Percentiles rank a stretch among this genome's conserved stretches.
Evolutionary conservation across 2,797 vertebrate species (phyloP).

Genomic region (Rhinichthys osculus): DNA sequence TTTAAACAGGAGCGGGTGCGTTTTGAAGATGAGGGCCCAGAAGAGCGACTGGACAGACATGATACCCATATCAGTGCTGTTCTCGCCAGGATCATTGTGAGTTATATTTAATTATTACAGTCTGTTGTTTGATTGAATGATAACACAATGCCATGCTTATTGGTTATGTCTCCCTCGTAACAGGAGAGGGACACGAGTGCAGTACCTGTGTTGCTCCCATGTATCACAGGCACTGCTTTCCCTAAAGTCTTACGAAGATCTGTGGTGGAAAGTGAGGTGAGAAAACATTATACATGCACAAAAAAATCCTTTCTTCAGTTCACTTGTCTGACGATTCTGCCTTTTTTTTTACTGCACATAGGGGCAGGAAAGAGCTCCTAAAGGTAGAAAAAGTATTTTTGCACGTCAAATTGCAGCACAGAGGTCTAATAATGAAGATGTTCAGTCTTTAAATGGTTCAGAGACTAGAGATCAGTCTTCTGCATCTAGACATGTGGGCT

Average conservation of each 20-base stretch:
- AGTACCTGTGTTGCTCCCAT: conserved; percentile 81
- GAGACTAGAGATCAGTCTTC: conserved; percentile 36
- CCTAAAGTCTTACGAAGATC: conserved; percentile 89
- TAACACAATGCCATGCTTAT: background rate
- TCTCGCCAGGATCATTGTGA: conserved; percentile 91
- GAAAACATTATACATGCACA: background rate
- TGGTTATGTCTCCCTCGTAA: conserved; percentile 25
- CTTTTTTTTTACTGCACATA: conserved; percentile 38
- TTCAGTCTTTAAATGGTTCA: conserved; percentile 37
- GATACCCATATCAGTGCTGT: conserved; percentile 93
- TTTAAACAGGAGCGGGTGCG: conserved; percentile 78
- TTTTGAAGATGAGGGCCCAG: conserved; percentile 86
- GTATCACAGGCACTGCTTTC: conserved; percentile 85
- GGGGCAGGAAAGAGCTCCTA: conserved; percentile 57
- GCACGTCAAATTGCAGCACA: conserved; percentile 91
- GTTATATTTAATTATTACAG: conserved; percentile 50
- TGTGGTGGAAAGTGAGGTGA: conserved; percentile 74
- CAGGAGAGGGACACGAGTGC: conserved; percentile 92
- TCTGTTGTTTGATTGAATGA: background rate
- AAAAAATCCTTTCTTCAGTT: background rate
- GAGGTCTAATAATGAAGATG: conserved; percentile 73
- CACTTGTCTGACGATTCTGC: background rate
- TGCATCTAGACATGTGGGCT: conserved; percentile 44
- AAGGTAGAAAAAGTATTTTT: conserved; percentile 91
- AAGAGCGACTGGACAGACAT: conserved; percentile 81